Conservation (phyloP, 2,113 vertebrate species). For the Epinephelus lanceolatus region DNA sequence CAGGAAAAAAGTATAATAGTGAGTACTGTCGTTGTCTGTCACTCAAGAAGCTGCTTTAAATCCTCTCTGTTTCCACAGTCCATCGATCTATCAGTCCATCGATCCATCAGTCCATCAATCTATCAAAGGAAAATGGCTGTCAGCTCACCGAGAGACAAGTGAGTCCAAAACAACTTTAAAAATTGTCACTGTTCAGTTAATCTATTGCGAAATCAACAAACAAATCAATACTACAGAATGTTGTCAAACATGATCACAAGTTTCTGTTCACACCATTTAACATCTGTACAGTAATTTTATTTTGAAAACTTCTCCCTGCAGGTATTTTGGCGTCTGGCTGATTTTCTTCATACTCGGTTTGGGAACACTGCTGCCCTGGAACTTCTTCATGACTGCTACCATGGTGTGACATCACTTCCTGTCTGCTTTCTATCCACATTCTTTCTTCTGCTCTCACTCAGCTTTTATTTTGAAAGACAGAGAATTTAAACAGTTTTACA, state of each 20-base stretch:
- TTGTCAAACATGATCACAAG: too few species aligned
- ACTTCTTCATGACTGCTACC: slow-evolving; percentile 93
- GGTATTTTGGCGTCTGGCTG: slow-evolving; percentile 70
- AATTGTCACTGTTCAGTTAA: not conserved
- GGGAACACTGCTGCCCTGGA: slow-evolving; percentile 92
- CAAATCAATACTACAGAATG: not conserved
- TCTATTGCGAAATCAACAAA: too few species aligned
- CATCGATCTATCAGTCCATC: not conserved
- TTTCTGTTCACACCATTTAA: too few species aligned
- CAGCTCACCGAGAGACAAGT: slow-evolving; percentile 64
- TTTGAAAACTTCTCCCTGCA: slow-evolving; percentile 11
- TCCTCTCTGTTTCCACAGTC: too few species aligned
- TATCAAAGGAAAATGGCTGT: slow-evolving; percentile 30
- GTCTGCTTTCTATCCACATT: not conserved
- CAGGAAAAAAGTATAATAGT: too few species aligned
- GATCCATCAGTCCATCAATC: not conserved
- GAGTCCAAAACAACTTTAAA: slow-evolving; percentile 5
- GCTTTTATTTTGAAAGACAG: not conserved
- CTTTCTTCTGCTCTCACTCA: not conserved
- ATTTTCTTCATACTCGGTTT: slow-evolving; percentile 90
- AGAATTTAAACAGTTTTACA: not conserved
- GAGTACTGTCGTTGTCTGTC: too few species aligned
- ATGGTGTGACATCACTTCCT: slow-evolving; percentile 76
- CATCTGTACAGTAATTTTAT: not conserved
- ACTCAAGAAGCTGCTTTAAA: too few species aligned